A percentile compares a stretch with the other conserved stretches of the same genome.
These are phyloP conservation scores for Hydrozoanthus tunicans DNA, from an alignment of 64 coral and sea anemone genomes.

Conservation along the genomic window DNA sequence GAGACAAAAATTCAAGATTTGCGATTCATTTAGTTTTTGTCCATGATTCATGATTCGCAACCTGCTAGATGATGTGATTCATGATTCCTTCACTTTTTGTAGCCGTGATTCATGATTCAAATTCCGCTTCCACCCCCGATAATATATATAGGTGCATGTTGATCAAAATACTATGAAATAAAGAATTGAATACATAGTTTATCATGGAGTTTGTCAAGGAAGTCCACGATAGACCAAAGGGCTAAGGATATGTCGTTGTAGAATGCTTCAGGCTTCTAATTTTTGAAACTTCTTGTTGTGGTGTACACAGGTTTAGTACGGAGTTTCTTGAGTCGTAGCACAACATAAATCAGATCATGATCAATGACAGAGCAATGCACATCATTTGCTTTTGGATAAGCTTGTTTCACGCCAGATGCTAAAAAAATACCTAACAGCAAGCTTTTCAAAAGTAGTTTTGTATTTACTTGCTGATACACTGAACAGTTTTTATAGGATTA, in stretches of 20 bases:
- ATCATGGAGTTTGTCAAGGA: slow-evolving; percentile 50
- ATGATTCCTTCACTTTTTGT: too few species aligned
- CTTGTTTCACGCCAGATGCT: background rate
- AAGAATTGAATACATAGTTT: slow-evolving; percentile 47
- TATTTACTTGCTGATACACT: too few species aligned
- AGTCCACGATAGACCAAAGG: slow-evolving; percentile 51
- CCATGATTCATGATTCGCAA: too few species aligned
- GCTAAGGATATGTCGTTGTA: slow-evolving; percentile 21
- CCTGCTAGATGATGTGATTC: too few species aligned
- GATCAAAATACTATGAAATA: slow-evolving; percentile 50
- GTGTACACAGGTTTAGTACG: slow-evolving; percentile 38
- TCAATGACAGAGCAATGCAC: slow-evolving; percentile 20
- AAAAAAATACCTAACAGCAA: slow-evolving; percentile 40
- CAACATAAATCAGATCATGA: slow-evolving; percentile 36
- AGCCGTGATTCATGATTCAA: too few species aligned
- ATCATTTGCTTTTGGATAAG: background rate
- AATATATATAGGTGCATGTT: background rate
- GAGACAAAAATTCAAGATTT: too few species aligned
- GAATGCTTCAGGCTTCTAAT: slow-evolving; percentile 39
- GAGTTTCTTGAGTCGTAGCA: slow-evolving; percentile 19
- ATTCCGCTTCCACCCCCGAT: too few species aligned
- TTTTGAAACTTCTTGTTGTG: slow-evolving; percentile 50
- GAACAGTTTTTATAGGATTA: too few species aligned
- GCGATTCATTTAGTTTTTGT: too few species aligned
- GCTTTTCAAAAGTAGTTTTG: background rate